phyloP scores from a whole-genome alignment of 1,140 invertebrate genomes.

The Solenopsis invicta region DNA sequence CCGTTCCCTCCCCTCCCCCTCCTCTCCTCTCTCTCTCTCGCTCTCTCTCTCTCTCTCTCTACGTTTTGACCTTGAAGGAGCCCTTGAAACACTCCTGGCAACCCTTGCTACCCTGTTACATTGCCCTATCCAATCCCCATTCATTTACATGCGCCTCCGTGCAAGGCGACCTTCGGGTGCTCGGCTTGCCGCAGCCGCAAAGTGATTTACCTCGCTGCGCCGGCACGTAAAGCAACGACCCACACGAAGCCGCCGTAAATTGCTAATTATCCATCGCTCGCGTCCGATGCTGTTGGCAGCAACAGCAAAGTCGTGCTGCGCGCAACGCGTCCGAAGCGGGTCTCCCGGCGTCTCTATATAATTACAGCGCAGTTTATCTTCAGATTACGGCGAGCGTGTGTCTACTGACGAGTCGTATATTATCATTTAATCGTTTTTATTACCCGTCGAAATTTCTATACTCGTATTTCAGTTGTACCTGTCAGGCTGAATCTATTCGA shows the following conservation, averaged over 20 bases:
- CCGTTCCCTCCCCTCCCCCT: neutral
- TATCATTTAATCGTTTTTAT: neutral
- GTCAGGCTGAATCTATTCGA: neutral
- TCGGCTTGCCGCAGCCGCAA: neutral
- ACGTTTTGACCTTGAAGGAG: conserved; percentile 70
- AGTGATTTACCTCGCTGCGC: conserved; percentile 42
- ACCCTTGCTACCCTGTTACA: conserved; percentile 84
- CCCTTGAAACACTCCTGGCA: conserved; percentile 80
- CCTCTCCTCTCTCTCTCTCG: neutral
- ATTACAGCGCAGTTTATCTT: conserved; percentile 13
- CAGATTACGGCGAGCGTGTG: neutral
- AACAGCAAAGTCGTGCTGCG: too few relatives aligned
- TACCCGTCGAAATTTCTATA: neutral
- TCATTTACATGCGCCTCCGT: conserved; percentile 81
- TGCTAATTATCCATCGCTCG: conserved; percentile 25
- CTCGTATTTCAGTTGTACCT: neutral
- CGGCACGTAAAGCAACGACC: conserved; percentile 15
- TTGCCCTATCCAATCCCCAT: conserved; percentile 87
- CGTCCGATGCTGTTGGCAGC: neutral
- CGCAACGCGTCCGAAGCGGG: neutral
- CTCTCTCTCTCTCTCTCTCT: neutral
- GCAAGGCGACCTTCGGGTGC: conserved; percentile 37
- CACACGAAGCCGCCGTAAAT: conserved; percentile 24
- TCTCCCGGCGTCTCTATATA: neutral
- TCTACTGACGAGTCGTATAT: neutral